These are phyloP conservation scores for Oryzaephilus surinamensis DNA, from an alignment of 1,140 invertebrate species.

Conservation along the genomic window DNA sequence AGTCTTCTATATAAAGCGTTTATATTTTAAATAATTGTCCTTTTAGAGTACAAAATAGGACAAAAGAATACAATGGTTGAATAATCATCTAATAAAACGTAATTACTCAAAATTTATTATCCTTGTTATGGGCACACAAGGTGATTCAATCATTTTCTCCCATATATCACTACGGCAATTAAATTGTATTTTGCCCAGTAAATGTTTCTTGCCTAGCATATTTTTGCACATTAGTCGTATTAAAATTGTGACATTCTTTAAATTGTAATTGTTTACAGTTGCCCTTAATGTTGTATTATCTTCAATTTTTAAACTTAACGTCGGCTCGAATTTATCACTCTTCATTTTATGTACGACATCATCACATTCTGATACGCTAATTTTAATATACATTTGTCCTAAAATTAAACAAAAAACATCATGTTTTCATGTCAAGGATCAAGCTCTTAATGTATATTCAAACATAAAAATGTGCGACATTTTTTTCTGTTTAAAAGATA, in stretches of 20 bases:
- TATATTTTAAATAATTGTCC: too few species aligned
- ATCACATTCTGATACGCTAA: conserved; percentile 55
- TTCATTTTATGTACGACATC: conserved; percentile 64
- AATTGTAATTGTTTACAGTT: conserved; percentile 43
- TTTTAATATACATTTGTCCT: conserved; percentile 62
- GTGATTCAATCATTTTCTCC: conserved; percentile 25
- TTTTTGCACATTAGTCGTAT: conserved; percentile 30
- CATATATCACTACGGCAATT: conserved; percentile 30
- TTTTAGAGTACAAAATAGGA: too few species aligned
- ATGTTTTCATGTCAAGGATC: too few species aligned
- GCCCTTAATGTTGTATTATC: conserved; percentile 34
- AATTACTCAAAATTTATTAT: conserved; percentile 25
- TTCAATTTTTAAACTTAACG: conserved; percentile 46
- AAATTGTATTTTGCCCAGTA: conserved; percentile 43
- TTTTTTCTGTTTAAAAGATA: too few species aligned
- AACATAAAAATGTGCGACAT: too few species aligned
- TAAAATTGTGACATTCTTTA: conserved; percentile 33
- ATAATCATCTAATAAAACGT: too few species aligned
- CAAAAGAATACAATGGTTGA: too few species aligned
- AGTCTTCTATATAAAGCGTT: too few species aligned
- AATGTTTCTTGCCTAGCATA: conserved; percentile 44
- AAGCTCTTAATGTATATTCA: too few species aligned
- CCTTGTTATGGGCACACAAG: conserved; percentile 21
- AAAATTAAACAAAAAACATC: conserved; percentile 33
- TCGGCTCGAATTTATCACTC: conserved; percentile 57